Evolutionary conservation across 2,888 invertebrate genomes (phyloP), one percentile per base, ranked within the genome.

Genomic region (Branchellion lobata): DNA sequence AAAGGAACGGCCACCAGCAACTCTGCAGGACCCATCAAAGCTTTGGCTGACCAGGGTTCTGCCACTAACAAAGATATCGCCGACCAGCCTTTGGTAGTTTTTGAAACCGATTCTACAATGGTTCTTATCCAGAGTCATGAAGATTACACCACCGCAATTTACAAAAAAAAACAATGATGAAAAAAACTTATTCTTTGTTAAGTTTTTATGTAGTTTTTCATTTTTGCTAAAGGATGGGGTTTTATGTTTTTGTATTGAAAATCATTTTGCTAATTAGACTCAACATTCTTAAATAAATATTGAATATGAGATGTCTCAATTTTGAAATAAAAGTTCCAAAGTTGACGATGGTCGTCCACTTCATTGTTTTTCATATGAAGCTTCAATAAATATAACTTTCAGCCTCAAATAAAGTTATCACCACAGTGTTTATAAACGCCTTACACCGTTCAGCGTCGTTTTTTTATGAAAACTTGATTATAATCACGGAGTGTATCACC

Each of bases 81-180:
- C 5, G 3, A 3, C 5, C 5, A 57, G 3, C 61, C 61, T 57
- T n/a, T 57, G 61, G 21, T 57, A 24, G 61, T 57, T 5, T 57
- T 57, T 24, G 61, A 57, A 57, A 57, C 61, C n/a, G 61, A 57
- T 57, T 57, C 61, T 24, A 57, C 61, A 24, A 57, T 18, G 21
- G 61, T 57, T 57, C 24, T 57, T 5, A 57, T 57, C 21, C 21
- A 57, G 3, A 24, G 11, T 5, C 61, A 57, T 18, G 61, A 57
- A 18, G 61, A 57, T 57, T 57, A 57, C 61, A 57, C 61, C 21
- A 57, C 61, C 5, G 61, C 61, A 14, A n/a, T 57, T 5, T 57
- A 57, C 21, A 57, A 24, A n/a, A 57, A 57, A n/a, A 57, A 57
- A 57, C 61, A 57, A 57, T 57, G 24, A 57, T 18, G 5, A n/a